A percentile compares a stretch with the other conserved stretches of the same genome.
Evolutionary conservation across 2,888 invertebrate species (phyloP).

Genomic region (Diadegma fenestrale): DNA sequence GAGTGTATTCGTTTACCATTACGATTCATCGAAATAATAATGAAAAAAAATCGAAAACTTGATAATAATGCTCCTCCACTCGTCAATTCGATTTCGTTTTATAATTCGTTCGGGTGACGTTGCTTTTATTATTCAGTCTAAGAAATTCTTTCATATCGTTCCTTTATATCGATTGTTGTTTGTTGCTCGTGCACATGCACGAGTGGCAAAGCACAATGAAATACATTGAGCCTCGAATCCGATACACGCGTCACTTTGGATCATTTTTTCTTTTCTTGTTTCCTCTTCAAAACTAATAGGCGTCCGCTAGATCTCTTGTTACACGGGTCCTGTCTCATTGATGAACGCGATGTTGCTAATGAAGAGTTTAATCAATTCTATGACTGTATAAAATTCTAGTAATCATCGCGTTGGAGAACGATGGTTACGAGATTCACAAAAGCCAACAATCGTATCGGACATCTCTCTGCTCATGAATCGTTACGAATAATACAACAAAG

Average conservation of each 20-base stretch:
- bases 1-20: slow-evolving; percentile 57
- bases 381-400: not conserved
- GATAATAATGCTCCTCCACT: slow-evolving; percentile 57
- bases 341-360: not conserved
- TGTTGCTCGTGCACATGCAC: not conserved
- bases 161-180: slow-evolving; percentile 42
- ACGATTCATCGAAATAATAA: slow-evolving; percentile 48
- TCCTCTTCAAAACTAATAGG: not conserved
- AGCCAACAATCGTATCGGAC: not conserved
- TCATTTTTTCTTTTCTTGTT: not conserved
- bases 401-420: not conserved
- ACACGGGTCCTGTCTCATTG: not conserved
- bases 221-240: slow-evolving; percentile 4
- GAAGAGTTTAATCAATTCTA: not conserved
- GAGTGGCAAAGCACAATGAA: slow-evolving; percentile 5
- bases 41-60: slow-evolving; percentile 30
- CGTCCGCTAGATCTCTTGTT: not conserved
- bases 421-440: not conserved
- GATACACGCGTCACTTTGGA: not conserved
- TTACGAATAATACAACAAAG: not conserved
- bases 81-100: slow-evolving; percentile 59
- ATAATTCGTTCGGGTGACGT: slow-evolving; percentile 61
- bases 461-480: not conserved
- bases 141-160: slow-evolving; percentile 23
- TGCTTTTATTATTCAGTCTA: slow-evolving; percentile 38